These are phyloP conservation scores for Limanda limanda DNA, from an alignment of 2,113 vertebrate species.

Conservation along the genomic window DNA sequence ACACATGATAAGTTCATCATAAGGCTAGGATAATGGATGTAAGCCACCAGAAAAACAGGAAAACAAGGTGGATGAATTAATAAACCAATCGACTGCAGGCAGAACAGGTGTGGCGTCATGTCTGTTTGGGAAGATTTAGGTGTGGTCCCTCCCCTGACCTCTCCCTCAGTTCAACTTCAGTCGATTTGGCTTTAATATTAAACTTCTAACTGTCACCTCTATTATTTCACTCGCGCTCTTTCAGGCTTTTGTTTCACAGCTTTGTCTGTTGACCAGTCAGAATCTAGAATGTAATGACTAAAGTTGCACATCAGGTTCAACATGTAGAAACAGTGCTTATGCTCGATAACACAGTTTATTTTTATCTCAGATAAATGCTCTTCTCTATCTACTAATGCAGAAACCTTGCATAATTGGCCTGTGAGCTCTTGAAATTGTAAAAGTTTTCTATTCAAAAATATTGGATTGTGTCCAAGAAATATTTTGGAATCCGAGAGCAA, in stretches of 20 bases:
- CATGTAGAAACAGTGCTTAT: not conserved
- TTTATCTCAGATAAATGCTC: not conserved
- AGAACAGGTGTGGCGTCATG: constrained; percentile 17
- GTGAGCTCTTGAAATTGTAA: not conserved
- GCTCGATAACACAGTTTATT: not conserved
- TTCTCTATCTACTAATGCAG: constrained; percentile 15
- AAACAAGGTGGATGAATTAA: not conserved
- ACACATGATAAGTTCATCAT: not conserved
- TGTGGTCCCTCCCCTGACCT: constrained; percentile 9
- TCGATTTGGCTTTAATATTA: constrained; percentile 25
- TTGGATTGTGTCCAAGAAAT: not conserved
- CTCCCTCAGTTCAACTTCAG: not conserved
- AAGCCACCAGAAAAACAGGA: not conserved
- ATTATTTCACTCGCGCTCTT: not conserved
- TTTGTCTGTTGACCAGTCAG: constrained; percentile 5
- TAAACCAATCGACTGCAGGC: not conserved
- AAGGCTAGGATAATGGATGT: not conserved
- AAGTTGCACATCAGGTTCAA: constrained; percentile 37
- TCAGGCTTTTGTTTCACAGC: not conserved
- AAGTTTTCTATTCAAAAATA: not conserved
- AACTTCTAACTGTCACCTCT: constrained; percentile 26
- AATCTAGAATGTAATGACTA: constrained; percentile 13
- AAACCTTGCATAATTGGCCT: not conserved
- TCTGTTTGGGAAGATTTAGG: constrained; percentile 26
- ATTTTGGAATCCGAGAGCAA: not conserved